These are phyloP conservation scores for Selene dorsalis DNA, from an alignment of 2,797 vertebrate species.

Conservation along the genomic window DNA sequence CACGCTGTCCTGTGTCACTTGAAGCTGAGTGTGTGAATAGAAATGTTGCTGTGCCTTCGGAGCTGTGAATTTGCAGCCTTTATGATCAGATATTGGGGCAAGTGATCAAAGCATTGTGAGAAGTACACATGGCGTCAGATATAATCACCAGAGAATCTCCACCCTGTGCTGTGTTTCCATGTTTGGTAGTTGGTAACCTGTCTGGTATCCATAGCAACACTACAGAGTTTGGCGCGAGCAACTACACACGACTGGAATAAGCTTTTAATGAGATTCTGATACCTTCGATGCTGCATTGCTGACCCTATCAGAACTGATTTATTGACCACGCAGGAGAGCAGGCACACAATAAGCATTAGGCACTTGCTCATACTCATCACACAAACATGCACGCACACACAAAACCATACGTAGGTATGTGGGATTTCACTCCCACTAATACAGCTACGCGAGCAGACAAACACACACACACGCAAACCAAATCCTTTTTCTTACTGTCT, in stretches of 20 bases:
- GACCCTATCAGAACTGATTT: constrained; percentile 75
- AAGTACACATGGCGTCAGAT: constrained; percentile 37
- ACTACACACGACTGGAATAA: constrained; percentile 68
- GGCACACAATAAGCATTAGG: constrained; percentile 48
- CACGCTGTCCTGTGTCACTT: constrained; percentile 55
- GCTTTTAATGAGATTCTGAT: constrained; percentile 78
- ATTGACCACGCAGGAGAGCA: constrained; percentile 64
- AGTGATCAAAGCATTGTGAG: constrained; percentile 48
- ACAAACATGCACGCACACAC: constrained; percentile 18
- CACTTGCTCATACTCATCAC: constrained; percentile 42
- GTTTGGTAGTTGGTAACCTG: constrained; percentile 69
- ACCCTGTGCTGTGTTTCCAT: constrained; percentile 47
- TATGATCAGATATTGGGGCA: constrained; percentile 39
- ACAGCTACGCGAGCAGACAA: constrained; percentile 12
- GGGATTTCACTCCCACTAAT: constrained; percentile 31
- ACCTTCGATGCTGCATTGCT: constrained; percentile 56
- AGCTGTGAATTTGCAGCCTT: constrained; percentile 47
- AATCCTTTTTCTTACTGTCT: constrained; percentile 52
- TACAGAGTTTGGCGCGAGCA: constrained; percentile 62
- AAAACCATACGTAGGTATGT: constrained; percentile 14
- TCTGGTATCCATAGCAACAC: constrained; percentile 80
- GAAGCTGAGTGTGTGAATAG: constrained; percentile 62
- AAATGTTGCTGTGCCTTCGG: constrained; percentile 24
- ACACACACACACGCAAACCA: constrained; percentile 30
- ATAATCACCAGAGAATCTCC: constrained; percentile 59